phyloP scores from a whole-genome alignment of 2,797 vertebrate species.

The Pseudochaenichthys georgianus region DNA sequence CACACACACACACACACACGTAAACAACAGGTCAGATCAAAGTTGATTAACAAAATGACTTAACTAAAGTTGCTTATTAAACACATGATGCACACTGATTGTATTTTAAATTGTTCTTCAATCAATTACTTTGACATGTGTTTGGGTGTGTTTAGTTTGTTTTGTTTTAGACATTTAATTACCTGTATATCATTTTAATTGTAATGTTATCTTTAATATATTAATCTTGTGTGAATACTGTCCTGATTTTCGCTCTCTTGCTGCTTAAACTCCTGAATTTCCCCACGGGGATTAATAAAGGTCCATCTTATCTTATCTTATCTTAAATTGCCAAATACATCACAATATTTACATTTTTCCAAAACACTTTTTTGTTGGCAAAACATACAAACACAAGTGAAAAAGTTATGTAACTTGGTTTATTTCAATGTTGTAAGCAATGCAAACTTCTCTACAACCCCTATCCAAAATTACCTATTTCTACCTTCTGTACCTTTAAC shows the following conservation, averaged over 20 bases:
- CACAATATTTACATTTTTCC: background rate
- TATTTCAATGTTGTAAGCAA: background rate
- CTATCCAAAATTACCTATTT: slow-evolving; percentile 8
- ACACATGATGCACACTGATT: background rate
- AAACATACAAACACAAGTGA: background rate
- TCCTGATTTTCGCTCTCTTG: too few relatives aligned
- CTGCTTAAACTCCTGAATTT: too few relatives aligned
- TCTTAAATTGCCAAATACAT: background rate
- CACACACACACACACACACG: background rate
- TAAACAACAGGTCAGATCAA: slow-evolving; percentile 33
- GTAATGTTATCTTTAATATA: too few relatives aligned
- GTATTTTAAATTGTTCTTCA: background rate
- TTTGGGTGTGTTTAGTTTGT: background rate
- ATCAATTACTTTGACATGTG: background rate
- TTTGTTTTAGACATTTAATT: too few relatives aligned
- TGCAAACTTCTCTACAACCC: background rate
- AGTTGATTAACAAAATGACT: background rate
- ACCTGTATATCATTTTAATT: too few relatives aligned
- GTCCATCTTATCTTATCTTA: too few relatives aligned
- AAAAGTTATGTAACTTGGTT: background rate
- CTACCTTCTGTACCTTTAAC: background rate
- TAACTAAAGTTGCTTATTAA: background rate
- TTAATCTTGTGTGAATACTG: too few relatives aligned
- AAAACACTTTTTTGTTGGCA: too few relatives aligned
- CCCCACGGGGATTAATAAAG: too few relatives aligned